Evolutionary conservation across 1,140 invertebrate species (phyloP), one percentile per base, ranked within the genome.

Genomic region (Drosophila melanica): DNA sequence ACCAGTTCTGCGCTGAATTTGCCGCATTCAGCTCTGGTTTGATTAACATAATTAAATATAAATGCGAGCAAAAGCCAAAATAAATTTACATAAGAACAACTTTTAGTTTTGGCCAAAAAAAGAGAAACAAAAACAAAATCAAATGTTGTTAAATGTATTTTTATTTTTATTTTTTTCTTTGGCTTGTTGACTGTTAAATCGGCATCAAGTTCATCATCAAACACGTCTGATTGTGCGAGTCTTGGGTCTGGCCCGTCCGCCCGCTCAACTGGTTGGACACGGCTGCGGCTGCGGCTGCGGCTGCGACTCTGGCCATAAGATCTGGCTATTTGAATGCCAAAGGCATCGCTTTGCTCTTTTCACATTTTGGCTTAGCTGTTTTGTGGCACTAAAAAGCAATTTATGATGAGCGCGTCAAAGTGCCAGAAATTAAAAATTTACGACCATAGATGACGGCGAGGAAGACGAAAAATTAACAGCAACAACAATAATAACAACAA

Each of bases 31-130:
- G 59, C 23, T 6, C 30, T 78, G 69, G 58, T 78, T 81, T 57
- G 84, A 89, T 89, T 89, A 89, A 75, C 84, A 89, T 89, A 89
- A 77, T 86, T 86, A 86, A 86, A 81, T 81, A 77, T 74, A 85
- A 89, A 89, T 81, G 67, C 85, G 70, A 84, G 79, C 84, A 68
- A 66, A 67, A 65, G 66, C 54, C 47, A 30, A 27, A 80, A 60
- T 4, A 44, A 51, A 85, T 87, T 89, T 66, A 71, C 79, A 87
- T 87, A 75, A 84, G 82, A 87, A 86, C 84, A 86, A 87, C 82
- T 87, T 86, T 82, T 82, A 66, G 68, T 87, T 79, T 73, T 79
- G 70, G 65, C 64, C 33, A 51, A 68, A 42, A 39, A 67, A 50
- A 44, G 20, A 20, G 33, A 44, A 44, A 35, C 33, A 35, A 41